These are phyloP conservation scores for Gortyna flavago DNA, from an alignment of 2,888 invertebrate genomes.

Conservation along the genomic window DNA sequence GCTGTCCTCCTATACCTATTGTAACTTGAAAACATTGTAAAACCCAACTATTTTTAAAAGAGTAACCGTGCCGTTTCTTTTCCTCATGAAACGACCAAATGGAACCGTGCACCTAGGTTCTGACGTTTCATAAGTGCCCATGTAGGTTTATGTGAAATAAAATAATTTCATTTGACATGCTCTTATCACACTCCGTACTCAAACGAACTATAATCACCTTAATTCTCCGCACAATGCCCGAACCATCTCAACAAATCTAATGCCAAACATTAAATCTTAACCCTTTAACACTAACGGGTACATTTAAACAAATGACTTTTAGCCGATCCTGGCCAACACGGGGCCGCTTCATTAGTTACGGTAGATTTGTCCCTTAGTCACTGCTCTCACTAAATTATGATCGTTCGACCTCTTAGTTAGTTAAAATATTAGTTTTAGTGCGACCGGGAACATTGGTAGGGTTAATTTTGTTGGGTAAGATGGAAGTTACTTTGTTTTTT, in stretches of 20 bases:
- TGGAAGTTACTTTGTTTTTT: background rate
- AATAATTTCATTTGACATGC: too few species aligned
- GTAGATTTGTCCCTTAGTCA: slow-evolving; percentile 82
- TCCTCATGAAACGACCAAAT: too few species aligned
- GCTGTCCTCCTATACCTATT: too few species aligned
- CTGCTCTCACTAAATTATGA: slow-evolving; percentile 79
- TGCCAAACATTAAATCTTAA: slow-evolving; percentile 60
- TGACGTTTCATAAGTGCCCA: too few species aligned
- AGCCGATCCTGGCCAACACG: slow-evolving; percentile 53
- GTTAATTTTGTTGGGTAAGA: slow-evolving; percentile 49
- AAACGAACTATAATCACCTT: background rate
- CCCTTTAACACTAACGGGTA: slow-evolving; percentile 54
- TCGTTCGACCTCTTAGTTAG: slow-evolving; percentile 73
- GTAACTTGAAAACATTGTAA: too few species aligned
- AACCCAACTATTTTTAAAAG: too few species aligned
- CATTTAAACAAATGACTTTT: slow-evolving; percentile 64
- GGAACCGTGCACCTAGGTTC: too few species aligned
- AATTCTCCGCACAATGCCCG: slow-evolving; percentile 21
- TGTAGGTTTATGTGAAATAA: too few species aligned
- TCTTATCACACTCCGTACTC: background rate
- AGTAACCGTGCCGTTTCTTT: too few species aligned
- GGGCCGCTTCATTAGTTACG: slow-evolving; percentile 79
- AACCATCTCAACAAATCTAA: slow-evolving; percentile 38
- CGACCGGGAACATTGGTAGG: slow-evolving; percentile 71
- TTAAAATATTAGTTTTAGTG: slow-evolving; percentile 83